These are phyloP conservation scores for Cyrtorhinus lividipennis DNA, from an alignment of 1,140 invertebrate species.

Conservation along the genomic window DNA sequence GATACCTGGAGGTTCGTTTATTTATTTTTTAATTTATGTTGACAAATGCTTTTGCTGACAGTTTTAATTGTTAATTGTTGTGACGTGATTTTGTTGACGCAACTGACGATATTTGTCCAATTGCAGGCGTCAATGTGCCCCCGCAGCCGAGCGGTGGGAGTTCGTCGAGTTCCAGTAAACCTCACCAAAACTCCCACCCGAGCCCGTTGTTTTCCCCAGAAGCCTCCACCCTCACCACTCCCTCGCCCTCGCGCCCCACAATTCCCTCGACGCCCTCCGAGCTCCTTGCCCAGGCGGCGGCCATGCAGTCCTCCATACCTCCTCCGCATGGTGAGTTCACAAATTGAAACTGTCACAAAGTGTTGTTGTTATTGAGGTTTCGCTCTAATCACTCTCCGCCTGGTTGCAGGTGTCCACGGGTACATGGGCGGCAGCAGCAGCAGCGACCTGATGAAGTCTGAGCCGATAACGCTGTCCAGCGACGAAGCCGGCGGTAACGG, in stretches of 20 bases:
- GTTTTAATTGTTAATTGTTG: no score
- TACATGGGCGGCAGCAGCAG: not conserved
- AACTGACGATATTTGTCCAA: no score
- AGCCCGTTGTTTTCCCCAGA: constrained; percentile 9
- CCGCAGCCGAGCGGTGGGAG: constrained; percentile 26
- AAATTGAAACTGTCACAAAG: no score
- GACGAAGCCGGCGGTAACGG: constrained; percentile 18
- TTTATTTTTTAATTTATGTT: no score
- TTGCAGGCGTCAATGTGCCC: constrained; percentile 19
- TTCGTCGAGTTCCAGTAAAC: not conserved
- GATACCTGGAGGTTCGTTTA: constrained; percentile 15
- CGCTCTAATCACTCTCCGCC: no score
- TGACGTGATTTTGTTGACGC: no score
- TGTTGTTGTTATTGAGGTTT: no score
- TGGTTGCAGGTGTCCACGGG: constrained; percentile 2
- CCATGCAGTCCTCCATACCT: constrained; percentile 37
- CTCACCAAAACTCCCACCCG: constrained; percentile 11
- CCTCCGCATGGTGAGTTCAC: constrained; percentile 30
- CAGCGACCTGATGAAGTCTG: constrained; percentile 17
- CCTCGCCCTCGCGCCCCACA: constrained; percentile 20
- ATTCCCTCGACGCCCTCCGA: constrained; percentile 37
- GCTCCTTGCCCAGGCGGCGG: constrained; percentile 44
- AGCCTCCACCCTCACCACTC: constrained; percentile 14
- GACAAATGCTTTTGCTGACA: no score
- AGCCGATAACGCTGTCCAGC: constrained; percentile 18